Percentiles rank a stretch among this genome's conserved stretches.
phyloP scores from a whole-genome alignment of 1,140 invertebrate genomes.

The Drosophila serrata region DNA sequence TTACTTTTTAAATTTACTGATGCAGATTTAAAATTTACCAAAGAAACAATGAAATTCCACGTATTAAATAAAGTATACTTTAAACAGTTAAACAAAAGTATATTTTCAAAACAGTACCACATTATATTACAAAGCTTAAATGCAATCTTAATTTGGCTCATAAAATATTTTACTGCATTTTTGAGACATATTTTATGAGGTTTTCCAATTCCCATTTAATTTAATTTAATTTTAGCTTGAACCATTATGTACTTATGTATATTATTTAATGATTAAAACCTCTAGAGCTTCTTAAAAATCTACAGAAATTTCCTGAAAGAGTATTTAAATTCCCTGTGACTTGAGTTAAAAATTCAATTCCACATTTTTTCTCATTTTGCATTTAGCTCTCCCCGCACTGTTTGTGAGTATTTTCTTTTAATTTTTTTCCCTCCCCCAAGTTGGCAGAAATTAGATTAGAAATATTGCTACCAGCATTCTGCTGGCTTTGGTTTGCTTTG shows the following conservation, averaged over 20 bases:
- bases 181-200: not conserved
- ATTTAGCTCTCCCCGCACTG: constrained; percentile 34
- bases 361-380: constrained; percentile 42
- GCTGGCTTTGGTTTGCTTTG: constrained; percentile 56
- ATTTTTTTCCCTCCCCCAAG: constrained; percentile 60
- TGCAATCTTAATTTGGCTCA: not conserved
- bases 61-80: no score
- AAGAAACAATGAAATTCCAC: no score
- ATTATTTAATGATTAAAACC: not conserved
- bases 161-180: not conserved
- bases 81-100: no score
- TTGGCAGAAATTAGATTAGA: constrained; percentile 82
- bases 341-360: not conserved
- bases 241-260: not conserved
- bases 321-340: not conserved
- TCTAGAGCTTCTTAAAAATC: not conserved
- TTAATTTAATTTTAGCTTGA: no score
- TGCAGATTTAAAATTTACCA: no score
- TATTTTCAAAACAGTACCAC: not conserved
- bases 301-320: not conserved
- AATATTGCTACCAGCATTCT: constrained; percentile 83
- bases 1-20: no score
- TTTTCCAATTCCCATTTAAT: not conserved
- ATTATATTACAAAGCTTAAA: not conserved
- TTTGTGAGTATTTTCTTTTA: constrained; percentile 75